Conservation (phyloP, 2,888 invertebrate species). For the Drosophila crucigera region DNA sequence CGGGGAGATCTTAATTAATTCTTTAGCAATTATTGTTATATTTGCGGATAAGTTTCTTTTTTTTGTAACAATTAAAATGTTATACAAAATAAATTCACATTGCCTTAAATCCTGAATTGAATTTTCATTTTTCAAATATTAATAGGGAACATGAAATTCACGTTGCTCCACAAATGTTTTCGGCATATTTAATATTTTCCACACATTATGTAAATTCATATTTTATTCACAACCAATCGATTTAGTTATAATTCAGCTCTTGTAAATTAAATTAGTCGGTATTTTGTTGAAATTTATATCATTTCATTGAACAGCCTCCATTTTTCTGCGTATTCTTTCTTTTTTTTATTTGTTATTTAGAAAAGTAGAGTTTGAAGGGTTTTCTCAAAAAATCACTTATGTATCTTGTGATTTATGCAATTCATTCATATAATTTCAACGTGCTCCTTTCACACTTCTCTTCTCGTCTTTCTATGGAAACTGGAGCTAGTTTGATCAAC, state of each 20-base stretch:
- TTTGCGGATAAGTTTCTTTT: neutral
- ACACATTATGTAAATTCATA: neutral
- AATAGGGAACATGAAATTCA: neutral
- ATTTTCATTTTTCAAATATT: neutral
- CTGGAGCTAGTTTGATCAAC: neutral
- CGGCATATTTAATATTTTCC: neutral
- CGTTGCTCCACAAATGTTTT: neutral
- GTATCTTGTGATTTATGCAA: constrained; percentile 18
- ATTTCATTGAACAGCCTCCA: neutral
- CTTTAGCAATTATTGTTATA: neutral
- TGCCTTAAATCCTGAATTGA: neutral
- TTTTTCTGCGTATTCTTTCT: neutral
- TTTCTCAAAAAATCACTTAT: neutral
- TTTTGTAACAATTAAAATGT: neutral
- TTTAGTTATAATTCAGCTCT: neutral
- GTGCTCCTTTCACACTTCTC: neutral
- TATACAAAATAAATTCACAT: neutral
- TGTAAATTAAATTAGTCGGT: neutral
- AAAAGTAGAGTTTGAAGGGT: neutral
- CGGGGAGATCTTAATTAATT: neutral
- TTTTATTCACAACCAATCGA: neutral
- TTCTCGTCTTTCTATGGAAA: neutral
- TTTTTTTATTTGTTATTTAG: neutral
- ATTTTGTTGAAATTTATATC: neutral
- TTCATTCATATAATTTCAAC: constrained; percentile 22